A percentile compares a stretch with the other conserved stretches of the same genome.
Conservation (phyloP, 2,888 invertebrate species). For the Phortica magna region DNA sequence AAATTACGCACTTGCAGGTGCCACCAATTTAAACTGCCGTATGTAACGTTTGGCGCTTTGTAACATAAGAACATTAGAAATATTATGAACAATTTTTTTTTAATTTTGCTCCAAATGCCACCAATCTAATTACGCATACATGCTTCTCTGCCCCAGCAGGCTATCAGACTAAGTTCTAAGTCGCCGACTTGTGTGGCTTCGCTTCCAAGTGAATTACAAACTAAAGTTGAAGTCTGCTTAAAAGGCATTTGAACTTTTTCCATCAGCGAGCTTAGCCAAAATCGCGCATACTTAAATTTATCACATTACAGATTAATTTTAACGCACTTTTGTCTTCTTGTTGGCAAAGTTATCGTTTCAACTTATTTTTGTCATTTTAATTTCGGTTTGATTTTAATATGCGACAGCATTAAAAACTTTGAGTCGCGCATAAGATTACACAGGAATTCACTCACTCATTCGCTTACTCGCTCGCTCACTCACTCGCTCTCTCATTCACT, state of each 20-base stretch:
- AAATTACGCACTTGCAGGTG: no score
- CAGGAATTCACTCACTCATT: not conserved
- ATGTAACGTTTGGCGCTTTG: no score
- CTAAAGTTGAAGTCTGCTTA: not conserved
- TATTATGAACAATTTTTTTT: no score
- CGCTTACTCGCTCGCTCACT: no score
- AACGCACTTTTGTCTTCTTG: not conserved
- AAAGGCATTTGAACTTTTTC: not conserved
- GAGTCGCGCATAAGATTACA: not conserved
- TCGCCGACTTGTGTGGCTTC: not conserved
- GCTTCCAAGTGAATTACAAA: not conserved
- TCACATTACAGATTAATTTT: conserved; percentile 1
- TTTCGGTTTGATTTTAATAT: not conserved
- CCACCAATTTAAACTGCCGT: no score
- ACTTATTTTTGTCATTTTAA: not conserved
- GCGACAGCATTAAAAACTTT: not conserved
- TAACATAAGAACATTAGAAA: no score
- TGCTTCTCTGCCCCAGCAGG: no score
- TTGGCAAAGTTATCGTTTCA: not conserved
- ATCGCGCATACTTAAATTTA: not conserved
- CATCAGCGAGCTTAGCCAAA: not conserved
- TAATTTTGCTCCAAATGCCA: no score
- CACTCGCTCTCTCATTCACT: not conserved
- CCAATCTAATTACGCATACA: no score
- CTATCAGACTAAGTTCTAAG: not conserved